These are phyloP conservation scores for Acestrorhynchus altus DNA, from an alignment of 2,797 vertebrate genomes.

Conservation along the genomic window DNA sequence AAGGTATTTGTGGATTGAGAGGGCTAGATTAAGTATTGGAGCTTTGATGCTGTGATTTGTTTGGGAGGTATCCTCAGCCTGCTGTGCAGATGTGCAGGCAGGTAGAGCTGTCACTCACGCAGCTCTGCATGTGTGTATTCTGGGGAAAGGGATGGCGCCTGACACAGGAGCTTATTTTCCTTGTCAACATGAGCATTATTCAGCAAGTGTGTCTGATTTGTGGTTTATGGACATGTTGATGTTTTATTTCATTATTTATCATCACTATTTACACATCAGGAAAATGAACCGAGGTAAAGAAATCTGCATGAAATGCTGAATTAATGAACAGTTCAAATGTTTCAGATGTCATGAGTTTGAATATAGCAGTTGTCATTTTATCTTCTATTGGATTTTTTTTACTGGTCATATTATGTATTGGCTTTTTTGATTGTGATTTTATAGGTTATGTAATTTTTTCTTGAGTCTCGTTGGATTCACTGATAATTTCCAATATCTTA, in stretches of 20 bases:
- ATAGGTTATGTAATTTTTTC: background rate
- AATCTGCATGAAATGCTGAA: background rate
- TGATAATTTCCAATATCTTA: background rate
- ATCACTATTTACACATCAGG: background rate
- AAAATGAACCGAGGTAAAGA: background rate
- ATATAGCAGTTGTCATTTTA: background rate
- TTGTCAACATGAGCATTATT: constrained; percentile 27
- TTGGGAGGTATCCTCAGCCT: constrained; percentile 60
- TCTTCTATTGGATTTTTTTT: no score
- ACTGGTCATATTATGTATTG: background rate
- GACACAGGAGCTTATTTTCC: constrained; percentile 8
- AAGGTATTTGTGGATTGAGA: constrained; percentile 13
- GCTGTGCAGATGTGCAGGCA: constrained; percentile 71
- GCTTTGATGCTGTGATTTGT: constrained; percentile 57
- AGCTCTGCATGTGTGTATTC: constrained; percentile 20
- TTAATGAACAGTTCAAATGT: background rate
- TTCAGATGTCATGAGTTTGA: background rate
- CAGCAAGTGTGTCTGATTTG: constrained; percentile 16
- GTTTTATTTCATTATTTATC: no score
- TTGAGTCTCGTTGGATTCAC: no score
- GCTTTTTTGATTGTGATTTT: background rate
- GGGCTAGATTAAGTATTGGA: constrained; percentile 25
- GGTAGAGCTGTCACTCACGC: constrained; percentile 49
- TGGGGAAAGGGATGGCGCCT: constrained; percentile 20
- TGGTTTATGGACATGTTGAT: background rate